Evolutionary conservation across 2,797 vertebrate genomes (phyloP).

Genomic region (Anolis apletophallus): DNA sequence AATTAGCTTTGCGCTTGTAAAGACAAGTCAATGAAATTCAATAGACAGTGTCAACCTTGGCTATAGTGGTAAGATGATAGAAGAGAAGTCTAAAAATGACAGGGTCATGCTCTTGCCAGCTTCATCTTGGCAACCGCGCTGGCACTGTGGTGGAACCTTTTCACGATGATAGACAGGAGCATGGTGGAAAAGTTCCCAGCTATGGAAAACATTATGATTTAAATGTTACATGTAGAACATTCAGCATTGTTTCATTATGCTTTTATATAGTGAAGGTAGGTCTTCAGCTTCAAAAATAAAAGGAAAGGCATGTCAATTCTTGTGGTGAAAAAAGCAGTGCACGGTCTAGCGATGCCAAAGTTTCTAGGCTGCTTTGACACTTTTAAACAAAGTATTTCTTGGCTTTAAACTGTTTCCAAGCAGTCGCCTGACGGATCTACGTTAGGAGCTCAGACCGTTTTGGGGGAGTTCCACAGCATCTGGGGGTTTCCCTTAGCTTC

Average conservation of each 20-base stretch:
- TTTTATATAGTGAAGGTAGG: background rate
- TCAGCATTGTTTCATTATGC: background rate
- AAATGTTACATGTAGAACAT: background rate
- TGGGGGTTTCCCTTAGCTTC: too few relatives aligned
- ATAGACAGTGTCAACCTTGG: conserved; percentile 10
- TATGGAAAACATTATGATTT: background rate
- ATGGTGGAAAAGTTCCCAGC: background rate
- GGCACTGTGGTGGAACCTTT: background rate
- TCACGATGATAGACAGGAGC: conserved; percentile 27
- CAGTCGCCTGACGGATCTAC: too few relatives aligned
- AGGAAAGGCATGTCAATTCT: too few relatives aligned
- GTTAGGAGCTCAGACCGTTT: too few relatives aligned
- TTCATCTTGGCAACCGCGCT: background rate
- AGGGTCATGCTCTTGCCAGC: conserved; percentile 32
- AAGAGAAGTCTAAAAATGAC: conserved; percentile 31
- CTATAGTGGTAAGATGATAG: background rate
- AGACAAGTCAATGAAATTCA: conserved; percentile 31
- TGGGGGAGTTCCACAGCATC: too few relatives aligned
- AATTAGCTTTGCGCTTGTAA: background rate
- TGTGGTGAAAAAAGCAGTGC: too few relatives aligned
- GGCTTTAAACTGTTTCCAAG: too few relatives aligned
- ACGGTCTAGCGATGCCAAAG: too few relatives aligned
- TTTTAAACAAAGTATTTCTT: too few relatives aligned
- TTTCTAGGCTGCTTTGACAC: too few relatives aligned
- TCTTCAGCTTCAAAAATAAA: background rate